Evolutionary conservation across 1,140 invertebrate species (phyloP).

Genomic region (Tetramorium simillimum): DNA sequence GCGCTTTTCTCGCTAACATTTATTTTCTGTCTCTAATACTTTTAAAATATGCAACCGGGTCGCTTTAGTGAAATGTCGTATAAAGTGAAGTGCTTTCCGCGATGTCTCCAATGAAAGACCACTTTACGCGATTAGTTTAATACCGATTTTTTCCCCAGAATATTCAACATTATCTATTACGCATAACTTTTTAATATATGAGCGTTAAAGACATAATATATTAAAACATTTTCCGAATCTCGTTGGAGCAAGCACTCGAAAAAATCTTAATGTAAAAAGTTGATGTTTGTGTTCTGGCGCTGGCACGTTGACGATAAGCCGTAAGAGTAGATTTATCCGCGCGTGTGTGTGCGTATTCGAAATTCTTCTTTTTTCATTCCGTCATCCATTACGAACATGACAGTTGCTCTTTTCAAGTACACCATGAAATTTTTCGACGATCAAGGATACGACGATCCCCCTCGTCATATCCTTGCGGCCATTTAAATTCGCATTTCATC

Average conservation of each 20-base stretch:
- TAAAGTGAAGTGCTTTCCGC: slow-evolving; percentile 47
- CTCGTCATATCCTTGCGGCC: slow-evolving; percentile 6
- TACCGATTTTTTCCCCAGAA: slow-evolving; percentile 32
- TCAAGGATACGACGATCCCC: too few relatives aligned
- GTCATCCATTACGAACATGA: neutral
- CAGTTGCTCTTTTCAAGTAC: neutral
- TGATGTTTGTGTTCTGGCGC: neutral
- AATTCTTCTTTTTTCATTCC: neutral
- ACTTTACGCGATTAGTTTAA: slow-evolving; percentile 57
- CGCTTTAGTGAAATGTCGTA: slow-evolving; percentile 48
- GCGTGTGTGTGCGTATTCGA: neutral
- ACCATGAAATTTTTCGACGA: slow-evolving; percentile 22
- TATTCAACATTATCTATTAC: slow-evolving; percentile 23
- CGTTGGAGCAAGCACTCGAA: neutral
- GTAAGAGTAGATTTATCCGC: neutral
- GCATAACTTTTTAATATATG: slow-evolving; percentile 15
- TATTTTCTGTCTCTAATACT: slow-evolving; percentile 24
- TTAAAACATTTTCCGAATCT: neutral
- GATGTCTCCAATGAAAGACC: slow-evolving; percentile 6
- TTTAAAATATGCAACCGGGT: slow-evolving; percentile 42
- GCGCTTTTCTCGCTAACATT: neutral
- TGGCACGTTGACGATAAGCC: neutral
- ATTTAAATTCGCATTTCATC: slow-evolving; percentile 37
- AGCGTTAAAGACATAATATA: neutral
- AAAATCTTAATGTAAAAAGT: neutral